phyloP scores from a whole-genome alignment of 2,113 vertebrate genomes.

The Baryphthengus martii region DNA sequence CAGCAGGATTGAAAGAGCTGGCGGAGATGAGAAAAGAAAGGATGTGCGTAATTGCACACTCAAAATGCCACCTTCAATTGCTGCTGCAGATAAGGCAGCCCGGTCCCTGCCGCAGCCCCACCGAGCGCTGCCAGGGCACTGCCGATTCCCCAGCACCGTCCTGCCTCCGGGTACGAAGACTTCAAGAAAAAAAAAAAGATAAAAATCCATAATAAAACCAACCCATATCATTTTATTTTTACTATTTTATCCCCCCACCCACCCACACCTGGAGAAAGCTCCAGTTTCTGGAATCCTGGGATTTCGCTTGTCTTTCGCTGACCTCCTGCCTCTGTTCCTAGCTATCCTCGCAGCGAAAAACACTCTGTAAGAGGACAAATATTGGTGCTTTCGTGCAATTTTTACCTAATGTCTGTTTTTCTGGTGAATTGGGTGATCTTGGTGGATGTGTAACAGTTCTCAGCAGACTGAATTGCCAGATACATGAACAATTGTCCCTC shows the following conservation, averaged over 20 bases:
- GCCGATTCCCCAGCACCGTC: neutral
- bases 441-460: neutral
- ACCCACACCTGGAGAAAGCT: neutral
- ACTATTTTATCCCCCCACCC: neutral
- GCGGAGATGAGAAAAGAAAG: neutral
- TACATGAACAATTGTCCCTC: accelerated
- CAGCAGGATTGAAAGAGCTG: slow-evolving; percentile 45
- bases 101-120: neutral
- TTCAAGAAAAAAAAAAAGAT: neutral
- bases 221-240: too few species aligned
- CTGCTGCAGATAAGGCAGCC: neutral
- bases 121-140: neutral
- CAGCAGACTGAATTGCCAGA: neutral
- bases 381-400: accelerated
- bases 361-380: neutral
- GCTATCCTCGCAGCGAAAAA: neutral
- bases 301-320: neutral
- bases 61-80: neutral
- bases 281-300: neutral
- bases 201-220: neutral
- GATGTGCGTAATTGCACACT: neutral
- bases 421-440: neutral
- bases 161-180: accelerated
- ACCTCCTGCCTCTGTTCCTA: neutral
- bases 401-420: neutral